Evolutionary conservation across 2,113 vertebrate genomes (phyloP), one percentile per base, ranked within the genome.

Genomic region (Stictonetta naevosa): DNA sequence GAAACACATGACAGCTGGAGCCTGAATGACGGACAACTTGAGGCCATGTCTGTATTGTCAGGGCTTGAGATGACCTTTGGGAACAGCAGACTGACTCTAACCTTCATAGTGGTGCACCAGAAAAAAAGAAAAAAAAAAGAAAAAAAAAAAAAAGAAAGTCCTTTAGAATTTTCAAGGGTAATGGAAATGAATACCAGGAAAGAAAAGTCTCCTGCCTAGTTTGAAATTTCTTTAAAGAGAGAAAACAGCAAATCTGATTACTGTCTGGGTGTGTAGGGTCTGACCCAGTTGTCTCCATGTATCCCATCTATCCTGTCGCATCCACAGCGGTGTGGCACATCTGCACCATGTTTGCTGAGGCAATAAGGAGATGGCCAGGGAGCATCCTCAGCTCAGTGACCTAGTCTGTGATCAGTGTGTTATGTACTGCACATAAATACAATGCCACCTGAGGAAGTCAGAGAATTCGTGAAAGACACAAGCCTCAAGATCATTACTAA

Each of bases 311-410:
- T 53, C 16, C 34, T 53, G 4, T 63, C 26, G 29, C 36, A 42
- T 9, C 26, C 26, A 3, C 26, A 63, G 58, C 18, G 11, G 26
- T 3, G 6, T 53, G 53, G 5, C 28, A 10, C 19, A 2, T 33
- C 60, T 69, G 59, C 38, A 11, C 2, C 10, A 36, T 20, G 64
- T 34, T 8, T 88, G 67, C 52, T 66, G 71, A 46, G 36, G 36
- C 40, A n/a, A 34, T 5, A 5, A 0, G 1, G 40, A 71, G 17
- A 5, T 58, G 56, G 28, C 23, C 42, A 64, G 11, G 36, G 63
- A 68, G 8, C 33, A 28, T 28, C 26, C 58, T 68, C 0, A 0
- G 17, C 58, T 55, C 4, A 1, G 25, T 34, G 20, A 11, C 16
- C 29, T 20, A 13, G 33, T 15, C 58, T 13, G 1, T 29, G 58